Evolutionary conservation across 1,140 invertebrate genomes (phyloP).

Genomic region (Pseudomyrmex cubaensis): DNA sequence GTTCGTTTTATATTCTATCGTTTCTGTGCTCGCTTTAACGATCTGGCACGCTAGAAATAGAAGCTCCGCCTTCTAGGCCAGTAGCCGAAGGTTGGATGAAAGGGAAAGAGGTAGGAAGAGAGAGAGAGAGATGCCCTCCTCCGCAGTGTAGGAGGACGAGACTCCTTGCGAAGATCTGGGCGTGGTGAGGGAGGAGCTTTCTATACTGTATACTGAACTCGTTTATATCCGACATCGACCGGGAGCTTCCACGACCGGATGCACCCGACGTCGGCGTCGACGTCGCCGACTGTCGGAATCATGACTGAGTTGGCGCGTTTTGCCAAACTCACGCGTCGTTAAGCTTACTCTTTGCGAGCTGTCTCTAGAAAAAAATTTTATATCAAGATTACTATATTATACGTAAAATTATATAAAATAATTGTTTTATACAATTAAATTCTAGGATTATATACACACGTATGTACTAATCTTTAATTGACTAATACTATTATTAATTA

Average conservation of each 20-base stretch:
- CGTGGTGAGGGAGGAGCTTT: constrained; percentile 82
- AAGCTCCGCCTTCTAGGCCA: constrained; percentile 83
- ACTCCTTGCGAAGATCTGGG: constrained; percentile 74
- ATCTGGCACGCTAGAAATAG: constrained; percentile 80
- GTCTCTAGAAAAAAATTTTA: too few relatives aligned
- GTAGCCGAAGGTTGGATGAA: constrained; percentile 50
- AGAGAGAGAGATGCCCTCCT: constrained; percentile 68
- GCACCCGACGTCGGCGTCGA: constrained; percentile 36
- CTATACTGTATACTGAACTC: constrained; percentile 72
- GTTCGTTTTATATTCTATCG: constrained; percentile 20
- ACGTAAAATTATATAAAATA: too few relatives aligned
- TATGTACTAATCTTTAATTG: too few relatives aligned
- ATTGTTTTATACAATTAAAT: too few relatives aligned
- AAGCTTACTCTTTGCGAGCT: neutral
- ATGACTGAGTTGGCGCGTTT: constrained; percentile 2
- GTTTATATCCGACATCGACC: constrained; percentile 71
- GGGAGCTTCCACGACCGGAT: constrained; percentile 61
- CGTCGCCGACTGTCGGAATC: constrained; percentile 3
- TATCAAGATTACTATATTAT: too few relatives aligned
- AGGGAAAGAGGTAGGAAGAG: constrained; percentile 13
- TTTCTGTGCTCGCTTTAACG: constrained; percentile 67
- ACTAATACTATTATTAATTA: too few relatives aligned
- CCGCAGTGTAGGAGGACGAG: constrained; percentile 60
- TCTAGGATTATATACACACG: too few relatives aligned
- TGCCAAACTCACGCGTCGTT: neutral